These are phyloP conservation scores for Pristionchus fissidentatus DNA, from an alignment of 2,888 invertebrate genomes.

Conservation along the genomic window DNA sequence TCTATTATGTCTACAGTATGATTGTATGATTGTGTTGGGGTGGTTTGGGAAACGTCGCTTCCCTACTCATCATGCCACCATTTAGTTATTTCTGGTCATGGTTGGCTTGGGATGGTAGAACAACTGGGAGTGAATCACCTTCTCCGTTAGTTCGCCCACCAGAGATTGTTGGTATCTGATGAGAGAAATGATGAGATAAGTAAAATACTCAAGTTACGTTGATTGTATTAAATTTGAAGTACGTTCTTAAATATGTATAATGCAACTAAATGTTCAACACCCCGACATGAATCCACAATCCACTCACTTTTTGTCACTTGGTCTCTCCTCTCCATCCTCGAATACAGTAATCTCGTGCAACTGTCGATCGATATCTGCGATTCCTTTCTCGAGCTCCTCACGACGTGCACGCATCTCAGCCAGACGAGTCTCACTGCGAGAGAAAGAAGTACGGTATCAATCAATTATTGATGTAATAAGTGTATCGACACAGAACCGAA, in stretches of 20 bases:
- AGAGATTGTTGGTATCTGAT: slow-evolving; percentile 67
- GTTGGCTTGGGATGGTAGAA: slow-evolving; percentile 68
- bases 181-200: neutral
- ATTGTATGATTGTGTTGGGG: slow-evolving; percentile 5
- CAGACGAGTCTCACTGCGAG: slow-evolving; percentile 38
- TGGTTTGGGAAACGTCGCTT: neutral
- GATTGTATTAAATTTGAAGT: too few species aligned
- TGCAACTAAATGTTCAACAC: too few species aligned
- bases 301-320: slow-evolving; percentile 29
- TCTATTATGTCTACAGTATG: slow-evolving; percentile 23
- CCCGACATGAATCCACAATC: too few species aligned
- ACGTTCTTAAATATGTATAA: too few species aligned
- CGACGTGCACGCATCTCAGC: slow-evolving; percentile 54
- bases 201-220: too few species aligned
- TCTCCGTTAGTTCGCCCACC: slow-evolving; percentile 67
- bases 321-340: slow-evolving; percentile 50
- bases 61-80: neutral
- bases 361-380: slow-evolving; percentile 45
- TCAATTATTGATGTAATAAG: too few species aligned
- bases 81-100: slow-evolving; percentile 56
- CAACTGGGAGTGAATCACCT: slow-evolving; percentile 64
- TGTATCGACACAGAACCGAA: neutral
- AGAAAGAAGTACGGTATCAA: neutral
- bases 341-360: slow-evolving; percentile 53
- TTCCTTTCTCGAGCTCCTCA: slow-evolving; percentile 57